These are phyloP conservation scores for Caenorhabditis latens DNA, from an alignment of 1,140 invertebrate genomes.

Conservation along the genomic window DNA sequence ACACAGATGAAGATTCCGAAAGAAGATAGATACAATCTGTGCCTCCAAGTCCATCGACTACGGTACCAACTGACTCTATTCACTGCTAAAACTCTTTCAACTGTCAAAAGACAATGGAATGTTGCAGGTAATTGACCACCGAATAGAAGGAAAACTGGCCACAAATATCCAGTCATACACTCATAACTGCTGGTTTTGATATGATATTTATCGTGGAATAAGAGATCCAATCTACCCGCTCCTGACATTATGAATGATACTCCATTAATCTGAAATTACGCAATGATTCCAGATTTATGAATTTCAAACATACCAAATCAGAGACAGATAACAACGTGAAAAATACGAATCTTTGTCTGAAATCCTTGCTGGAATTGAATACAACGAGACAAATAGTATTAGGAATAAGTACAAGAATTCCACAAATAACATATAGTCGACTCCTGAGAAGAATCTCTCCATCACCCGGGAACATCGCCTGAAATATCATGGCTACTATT, in stretches of 20 bases:
- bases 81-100: slow-evolving; percentile 51
- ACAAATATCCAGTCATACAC: slow-evolving; percentile 45
- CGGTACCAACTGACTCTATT: slow-evolving; percentile 53
- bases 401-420: slow-evolving; percentile 36
- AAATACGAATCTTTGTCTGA: slow-evolving; percentile 25
- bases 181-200: slow-evolving; percentile 40
- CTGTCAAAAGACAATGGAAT: slow-evolving; percentile 25
- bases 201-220: slow-evolving; percentile 18
- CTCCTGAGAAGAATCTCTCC: slow-evolving; percentile 9
- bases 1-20: background rate
- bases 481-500: slow-evolving; percentile 13
- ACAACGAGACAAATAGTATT: slow-evolving; percentile 48
- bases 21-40: slow-evolving; percentile 45
- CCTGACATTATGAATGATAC: slow-evolving; percentile 50
- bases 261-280: slow-evolving; percentile 49
- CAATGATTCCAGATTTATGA: background rate
- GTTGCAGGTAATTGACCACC: slow-evolving; percentile 55
- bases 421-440: slow-evolving; percentile 41
- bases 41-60: slow-evolving; percentile 15
- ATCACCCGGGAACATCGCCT: slow-evolving; percentile 34
- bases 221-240: background rate
- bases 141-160: background rate
- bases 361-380: slow-evolving; percentile 48
- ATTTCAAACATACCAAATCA: slow-evolving; percentile 17
- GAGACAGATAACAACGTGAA: slow-evolving; percentile 33